Evolutionary conservation across 2,888 invertebrate genomes (phyloP).

Genomic region (Parasteatoda lunata): DNA sequence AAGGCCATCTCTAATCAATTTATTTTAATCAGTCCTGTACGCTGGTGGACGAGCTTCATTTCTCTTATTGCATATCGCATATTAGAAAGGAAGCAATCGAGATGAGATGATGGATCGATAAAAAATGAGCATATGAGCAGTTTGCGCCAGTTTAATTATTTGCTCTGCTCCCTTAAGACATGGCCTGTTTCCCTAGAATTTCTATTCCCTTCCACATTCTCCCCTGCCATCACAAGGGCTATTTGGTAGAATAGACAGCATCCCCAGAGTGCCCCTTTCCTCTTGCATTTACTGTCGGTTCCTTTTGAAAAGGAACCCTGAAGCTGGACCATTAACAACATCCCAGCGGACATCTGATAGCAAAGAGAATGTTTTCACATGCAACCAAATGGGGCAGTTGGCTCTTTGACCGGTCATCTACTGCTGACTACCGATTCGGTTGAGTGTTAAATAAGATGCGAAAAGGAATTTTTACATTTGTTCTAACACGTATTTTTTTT

Average conservation of each 20-base stretch:
- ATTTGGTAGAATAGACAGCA: constrained; percentile 49
- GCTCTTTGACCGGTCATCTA: constrained; percentile 41
- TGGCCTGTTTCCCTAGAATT: constrained; percentile 24
- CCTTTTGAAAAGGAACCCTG: constrained; percentile 41
- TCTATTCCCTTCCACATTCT: constrained; percentile 24
- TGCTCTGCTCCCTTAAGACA: constrained; percentile 23
- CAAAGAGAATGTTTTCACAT: constrained; percentile 34
- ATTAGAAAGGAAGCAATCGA: too few relatives aligned
- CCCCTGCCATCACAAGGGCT: constrained; percentile 14
- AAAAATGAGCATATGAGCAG: too few relatives aligned
- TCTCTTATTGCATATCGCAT: too few relatives aligned
- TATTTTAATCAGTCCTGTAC: too few relatives aligned
- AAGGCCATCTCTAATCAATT: too few relatives aligned
- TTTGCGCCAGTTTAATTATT: constrained; percentile 45
- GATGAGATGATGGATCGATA: too few relatives aligned
- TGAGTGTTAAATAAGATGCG: constrained; percentile 21
- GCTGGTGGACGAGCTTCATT: too few relatives aligned
- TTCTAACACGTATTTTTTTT: background rate
- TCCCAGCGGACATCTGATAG: constrained; percentile 54
- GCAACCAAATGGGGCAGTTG: constrained; percentile 30
- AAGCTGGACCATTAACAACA: constrained; percentile 57
- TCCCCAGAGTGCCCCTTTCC: constrained; percentile 55
- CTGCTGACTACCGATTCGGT: background rate
- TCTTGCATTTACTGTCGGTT: constrained; percentile 53
- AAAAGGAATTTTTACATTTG: background rate